Conservation (phyloP, 1,140 invertebrate genomes). For the Pachyrhynchus sulphureomaculatus region DNA sequence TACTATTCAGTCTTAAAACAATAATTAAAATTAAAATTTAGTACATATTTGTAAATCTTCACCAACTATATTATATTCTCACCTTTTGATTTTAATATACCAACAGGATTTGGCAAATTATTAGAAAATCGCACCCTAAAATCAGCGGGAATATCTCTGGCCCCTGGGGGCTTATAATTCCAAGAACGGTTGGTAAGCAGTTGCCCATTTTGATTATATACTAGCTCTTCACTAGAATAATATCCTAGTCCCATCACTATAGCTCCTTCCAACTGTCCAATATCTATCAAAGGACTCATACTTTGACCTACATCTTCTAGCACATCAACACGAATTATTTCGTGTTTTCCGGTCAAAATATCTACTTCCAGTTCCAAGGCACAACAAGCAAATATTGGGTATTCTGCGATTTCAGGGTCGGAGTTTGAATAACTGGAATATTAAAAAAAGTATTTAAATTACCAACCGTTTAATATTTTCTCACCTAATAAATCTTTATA, state of each 20-base stretch:
- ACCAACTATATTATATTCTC: no score
- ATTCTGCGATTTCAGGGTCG: neutral
- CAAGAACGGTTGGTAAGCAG: conserved; percentile 73
- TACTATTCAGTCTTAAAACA: no score
- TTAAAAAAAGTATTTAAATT: no score
- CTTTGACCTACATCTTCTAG: conserved; percentile 75
- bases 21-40: no score
- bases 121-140: conserved; percentile 73
- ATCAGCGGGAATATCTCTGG: conserved; percentile 83
- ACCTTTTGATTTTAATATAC: conserved; percentile 73
- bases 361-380: conserved; percentile 60
- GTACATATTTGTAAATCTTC: no score
- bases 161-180: conserved; percentile 80
- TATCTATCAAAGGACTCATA: conserved; percentile 74
- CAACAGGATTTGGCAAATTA: conserved; percentile 68
- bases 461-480: no score
- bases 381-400: conserved; percentile 36
- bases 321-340: conserved; percentile 69
- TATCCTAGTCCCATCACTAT: conserved; percentile 86
- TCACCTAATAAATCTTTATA: no score
- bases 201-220: conserved; percentile 69
- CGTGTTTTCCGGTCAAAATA: conserved; percentile 71
- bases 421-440: neutral
- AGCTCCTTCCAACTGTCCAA: conserved; percentile 84
- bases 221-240: conserved; percentile 73